phyloP scores from a whole-genome alignment of 1,140 invertebrate species.

The Nasonia longicornis region DNA sequence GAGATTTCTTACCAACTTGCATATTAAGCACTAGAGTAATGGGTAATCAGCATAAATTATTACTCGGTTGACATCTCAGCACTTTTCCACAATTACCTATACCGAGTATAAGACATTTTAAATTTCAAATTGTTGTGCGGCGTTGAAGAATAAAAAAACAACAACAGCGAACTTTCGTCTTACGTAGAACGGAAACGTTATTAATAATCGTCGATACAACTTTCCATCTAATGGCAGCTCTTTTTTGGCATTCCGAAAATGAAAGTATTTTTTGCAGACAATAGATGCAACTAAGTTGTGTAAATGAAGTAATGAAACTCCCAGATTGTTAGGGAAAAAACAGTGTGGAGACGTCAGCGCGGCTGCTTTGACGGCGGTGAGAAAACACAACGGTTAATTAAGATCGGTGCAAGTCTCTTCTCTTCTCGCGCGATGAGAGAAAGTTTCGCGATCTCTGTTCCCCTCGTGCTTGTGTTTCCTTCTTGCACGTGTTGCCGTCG shows the following conservation, averaged over 20 bases:
- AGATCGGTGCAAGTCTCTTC: constrained; percentile 49
- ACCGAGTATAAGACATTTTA: neutral
- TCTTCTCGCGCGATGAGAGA: constrained; percentile 48
- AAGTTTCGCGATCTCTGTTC: constrained; percentile 54
- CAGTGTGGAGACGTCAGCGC: neutral
- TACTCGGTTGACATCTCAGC: neutral
- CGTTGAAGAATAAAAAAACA: neutral
- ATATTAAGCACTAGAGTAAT: neutral
- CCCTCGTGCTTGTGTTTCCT: constrained; percentile 31
- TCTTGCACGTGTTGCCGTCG: neutral
- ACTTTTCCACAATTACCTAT: neutral
- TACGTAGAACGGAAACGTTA: neutral
- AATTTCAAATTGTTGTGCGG: neutral
- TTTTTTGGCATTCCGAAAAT: constrained; percentile 19
- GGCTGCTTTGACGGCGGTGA: constrained; percentile 14
- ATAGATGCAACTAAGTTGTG: constrained; percentile 37
- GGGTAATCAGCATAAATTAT: constrained; percentile 13
- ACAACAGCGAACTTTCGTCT: neutral
- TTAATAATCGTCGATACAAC: neutral
- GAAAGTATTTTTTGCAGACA: constrained; percentile 32
- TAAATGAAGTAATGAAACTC: constrained; percentile 44
- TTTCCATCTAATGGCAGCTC: neutral
- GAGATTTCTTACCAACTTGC: constrained; percentile 6
- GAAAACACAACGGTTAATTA: constrained; percentile 59
- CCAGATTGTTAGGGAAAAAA: constrained; percentile 24